Base-by-base conservation (phyloP, 92 coral and sea anemone species). In the Zoanthus gigantus region DNA sequence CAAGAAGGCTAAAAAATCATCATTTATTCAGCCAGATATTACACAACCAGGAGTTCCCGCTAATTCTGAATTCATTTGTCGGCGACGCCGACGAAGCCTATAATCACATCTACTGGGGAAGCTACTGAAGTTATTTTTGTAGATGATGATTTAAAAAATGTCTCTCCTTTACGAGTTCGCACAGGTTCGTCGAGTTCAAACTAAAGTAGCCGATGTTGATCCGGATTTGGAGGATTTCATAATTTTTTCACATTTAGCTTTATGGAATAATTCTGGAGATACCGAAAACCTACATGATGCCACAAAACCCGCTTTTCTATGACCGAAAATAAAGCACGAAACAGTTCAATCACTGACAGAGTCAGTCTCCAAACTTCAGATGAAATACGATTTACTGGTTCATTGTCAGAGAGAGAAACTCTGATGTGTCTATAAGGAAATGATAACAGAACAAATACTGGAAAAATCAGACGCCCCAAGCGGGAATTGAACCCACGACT, bases 131-230 rank as follows among this genome's bases (percentile, higher is more conserved):
- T 23, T 23, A 23, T 23, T 50, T 50, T 50, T 50, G 76, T 6
- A 30, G 48, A 31, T 72, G 76, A 72, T 72, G 46, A 72, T 48
- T 14, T 72, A 30, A 10, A 72, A 28, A 31, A 72, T 30, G 46
- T 72, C 14, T 72, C 76, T 72, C 76, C 76, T 30, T 72, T 48
- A 72, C 44, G 76, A 72, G 76, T 72, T 72, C 76, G 76, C 13
- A 72, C 76, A 31, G 34, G 23, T 72, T 72, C 76, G 77, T 9
- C 77, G 77, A 72, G 77, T 72, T 72, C 77, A 72, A 23, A 23
- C 23, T 23, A 23, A 23, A 23, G 23, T 23, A 23, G 23, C 23
- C 23, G 23, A 23, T 23, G 77, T 72, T 34, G 53, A 72, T 72
- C 77, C 52, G 53, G 77, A 72, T 72, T 30, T 72, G 76, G 76